Evolutionary conservation across 2,888 invertebrate genomes (phyloP), one percentile per base, ranked within the genome.

Genomic region (Erannis defoliaria): DNA sequence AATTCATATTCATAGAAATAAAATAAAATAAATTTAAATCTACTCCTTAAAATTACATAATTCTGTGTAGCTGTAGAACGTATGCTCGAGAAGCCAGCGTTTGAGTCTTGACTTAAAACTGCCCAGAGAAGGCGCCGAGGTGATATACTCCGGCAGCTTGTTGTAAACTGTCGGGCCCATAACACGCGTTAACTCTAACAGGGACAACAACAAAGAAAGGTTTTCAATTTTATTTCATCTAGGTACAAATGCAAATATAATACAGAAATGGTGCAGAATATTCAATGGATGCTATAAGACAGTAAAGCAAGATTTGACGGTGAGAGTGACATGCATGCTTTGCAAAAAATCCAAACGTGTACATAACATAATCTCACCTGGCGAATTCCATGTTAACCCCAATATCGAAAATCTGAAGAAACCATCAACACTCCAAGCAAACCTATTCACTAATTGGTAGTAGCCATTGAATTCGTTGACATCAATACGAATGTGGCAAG

Each of bases 401-500:
- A 45, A 45, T 26, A 45, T 35, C 33, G 12, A 33, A 33, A 12
- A 33, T 45, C 16, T 45, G 18, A 45, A 29, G 29, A 29, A 45
- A 29, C 9, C 12, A 46, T 46, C 16, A 16, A 14, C 40, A 26
- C 18, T 23, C 19, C 43, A 43, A 43, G 12, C 43, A 23, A 9
- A 21, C 12, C 16, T 33, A n/a, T 5, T 51, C 16, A 46, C 40
- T 31, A 53, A 58, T 45, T 46, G 33, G 16, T 31, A 18, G 55
- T 58, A 46, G 33, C 38, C 33, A 37, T 53, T 5, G 58, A 37
- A 46, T 53, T 38, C 18, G 38, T 58, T 58, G 58, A 58, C 58
- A 55, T 49, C 49, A 49, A 55, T 55, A 49, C 12, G 42, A 49
- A n/a, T 55, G 49, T 49, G 38, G 42, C 54, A 60, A 49, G 54